Conservation (phyloP, 2,888 invertebrate genomes). For the Xylocampa areola region DNA sequence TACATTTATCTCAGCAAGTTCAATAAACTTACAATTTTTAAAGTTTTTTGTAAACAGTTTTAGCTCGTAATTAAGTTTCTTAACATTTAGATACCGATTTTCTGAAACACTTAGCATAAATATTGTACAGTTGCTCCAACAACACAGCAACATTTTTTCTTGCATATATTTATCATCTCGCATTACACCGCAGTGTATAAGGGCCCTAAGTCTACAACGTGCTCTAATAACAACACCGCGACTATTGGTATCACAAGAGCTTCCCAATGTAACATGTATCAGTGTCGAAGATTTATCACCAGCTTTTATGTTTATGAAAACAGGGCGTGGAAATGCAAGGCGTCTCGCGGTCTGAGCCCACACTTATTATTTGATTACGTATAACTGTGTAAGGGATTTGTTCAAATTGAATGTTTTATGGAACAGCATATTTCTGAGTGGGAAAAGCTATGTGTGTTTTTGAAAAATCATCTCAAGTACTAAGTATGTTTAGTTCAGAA, state of each 20-base stretch:
- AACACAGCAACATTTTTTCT: neutral
- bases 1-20: too few species aligned
- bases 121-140: too few species aligned
- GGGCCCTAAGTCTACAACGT: constrained; percentile 36
- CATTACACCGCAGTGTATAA: constrained; percentile 19
- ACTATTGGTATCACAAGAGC: constrained; percentile 52
- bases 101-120: too few species aligned
- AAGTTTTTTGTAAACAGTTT: too few species aligned
- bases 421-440: neutral
- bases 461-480: neutral
- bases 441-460: neutral
- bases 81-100: too few species aligned
- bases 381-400: constrained; percentile 1
- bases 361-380: constrained; percentile 24
- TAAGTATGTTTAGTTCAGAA: too few species aligned
- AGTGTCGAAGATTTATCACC: constrained; percentile 52
- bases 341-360: constrained; percentile 28
- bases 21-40: too few species aligned
- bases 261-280: constrained; percentile 46
- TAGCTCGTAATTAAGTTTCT: too few species aligned
- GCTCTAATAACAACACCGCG: constrained; percentile 47
- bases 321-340: constrained; percentile 24
- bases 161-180: constrained; percentile 1
- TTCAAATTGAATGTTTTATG: constrained; percentile 1
- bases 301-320: constrained; percentile 51